These are phyloP conservation scores for Diorhabda elongata DNA, from an alignment of 1,140 invertebrate species.

Conservation along the genomic window DNA sequence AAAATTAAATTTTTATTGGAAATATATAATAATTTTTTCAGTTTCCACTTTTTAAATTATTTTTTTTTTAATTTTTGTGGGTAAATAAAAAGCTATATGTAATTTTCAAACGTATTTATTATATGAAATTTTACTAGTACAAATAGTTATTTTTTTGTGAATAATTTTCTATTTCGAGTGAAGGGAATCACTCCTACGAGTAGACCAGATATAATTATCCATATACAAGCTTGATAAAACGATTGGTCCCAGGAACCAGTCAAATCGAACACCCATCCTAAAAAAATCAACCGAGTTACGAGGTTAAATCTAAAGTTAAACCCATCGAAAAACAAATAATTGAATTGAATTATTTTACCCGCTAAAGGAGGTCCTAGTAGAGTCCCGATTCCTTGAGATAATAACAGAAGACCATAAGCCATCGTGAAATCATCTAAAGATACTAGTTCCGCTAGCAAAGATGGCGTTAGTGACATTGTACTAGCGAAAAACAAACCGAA, in stretches of 20 bases:
- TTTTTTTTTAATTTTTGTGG: background rate
- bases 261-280: slow-evolving; percentile 49
- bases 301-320: background rate
- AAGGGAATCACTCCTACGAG: slow-evolving; percentile 65
- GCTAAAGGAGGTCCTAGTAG: slow-evolving; percentile 58
- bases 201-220: slow-evolving; percentile 72
- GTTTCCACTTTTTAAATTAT: background rate
- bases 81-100: background rate
- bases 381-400: slow-evolving; percentile 76
- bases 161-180: slow-evolving; percentile 54
- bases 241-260: slow-evolving; percentile 68
- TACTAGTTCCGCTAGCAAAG: slow-evolving; percentile 77
- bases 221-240: slow-evolving; percentile 70
- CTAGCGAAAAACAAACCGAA: slow-evolving; percentile 85
- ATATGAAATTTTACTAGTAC: too few species aligned
- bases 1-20: too few species aligned
- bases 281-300: slow-evolving; percentile 4
- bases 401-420: slow-evolving; percentile 79
- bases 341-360: slow-evolving; percentile 40
- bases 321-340: too few species aligned
- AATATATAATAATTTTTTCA: background rate
- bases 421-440: slow-evolving; percentile 79
- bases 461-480: slow-evolving; percentile 81
- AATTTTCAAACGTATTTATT: too few species aligned
- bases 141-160: background rate